Evolutionary conservation across 2,113 vertebrate genomes (phyloP).

Genomic region (Nymphicus hollandicus): DNA sequence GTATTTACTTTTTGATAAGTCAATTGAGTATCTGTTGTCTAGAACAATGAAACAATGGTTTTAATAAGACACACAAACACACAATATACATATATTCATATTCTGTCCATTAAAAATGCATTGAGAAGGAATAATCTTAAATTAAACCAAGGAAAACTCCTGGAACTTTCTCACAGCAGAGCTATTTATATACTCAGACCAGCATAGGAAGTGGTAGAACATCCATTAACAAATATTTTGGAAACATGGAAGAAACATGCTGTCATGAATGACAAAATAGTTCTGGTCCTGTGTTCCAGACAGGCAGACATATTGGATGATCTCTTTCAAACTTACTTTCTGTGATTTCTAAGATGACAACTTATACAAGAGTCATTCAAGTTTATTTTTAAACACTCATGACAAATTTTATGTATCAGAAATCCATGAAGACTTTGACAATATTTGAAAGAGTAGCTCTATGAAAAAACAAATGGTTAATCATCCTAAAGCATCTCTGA

Average conservation of each 20-base stretch:
- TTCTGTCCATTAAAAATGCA: neutral
- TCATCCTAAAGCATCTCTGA: neutral
- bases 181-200: neutral
- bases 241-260: neutral
- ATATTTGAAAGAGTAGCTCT: neutral
- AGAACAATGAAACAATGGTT: neutral
- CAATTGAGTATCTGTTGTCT: neutral
- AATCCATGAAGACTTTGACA: neutral
- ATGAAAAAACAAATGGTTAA: neutral
- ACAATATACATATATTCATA: neutral
- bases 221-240: neutral
- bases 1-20: neutral
- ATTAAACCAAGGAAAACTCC: neutral
- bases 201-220: neutral
- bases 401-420: neutral
- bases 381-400: neutral
- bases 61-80: neutral
- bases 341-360: neutral
- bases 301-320: rapidly evolving
- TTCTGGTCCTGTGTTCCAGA: neutral
- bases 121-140: neutral
- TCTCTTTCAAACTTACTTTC: neutral
- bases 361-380: neutral
- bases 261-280: neutral
- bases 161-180: neutral